Base-by-base conservation (phyloP, 2,888 invertebrate genomes). In the Scrobipalpa atriplicella region DNA sequence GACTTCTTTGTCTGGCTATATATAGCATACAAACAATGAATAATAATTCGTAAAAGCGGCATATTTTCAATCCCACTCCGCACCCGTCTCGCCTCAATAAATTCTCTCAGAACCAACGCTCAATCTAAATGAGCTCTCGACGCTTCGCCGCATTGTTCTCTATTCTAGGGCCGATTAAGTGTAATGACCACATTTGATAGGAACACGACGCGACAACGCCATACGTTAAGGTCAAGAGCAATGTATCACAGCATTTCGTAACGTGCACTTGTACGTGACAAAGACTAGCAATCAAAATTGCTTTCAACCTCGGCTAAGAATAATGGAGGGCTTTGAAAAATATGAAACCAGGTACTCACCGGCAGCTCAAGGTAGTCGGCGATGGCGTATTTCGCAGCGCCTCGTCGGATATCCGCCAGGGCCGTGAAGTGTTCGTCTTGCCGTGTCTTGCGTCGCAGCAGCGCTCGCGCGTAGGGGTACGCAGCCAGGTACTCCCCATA, bases 361-460 rank as follows among this genome's bases (percentile, higher is more conserved):
- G 95, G 95, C 84, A 95, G 84, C 82, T 95, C 94, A 71, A 95
- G 93, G 73, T 95, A 93, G 71, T 94, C 94, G 62, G 93, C 92
- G 65, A 95, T 93, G 67, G 94, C 94, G 82, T 95, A 92, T 78
- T 94, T 94, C 67, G 95, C 95, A 64, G 95, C 95, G 62, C 95
- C 95, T 75, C 94, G 93, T 68, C 95, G 91, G 75, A 95, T 93
- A 80, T 94, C 94, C 71, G 95, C 94, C 70, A 95, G 93, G 71
- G 95, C 95, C 73, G 94, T 91, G 80, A 95, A 95, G 78, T 95
- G 95, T 75, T 95, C 95, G 79, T 95, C 95, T 11, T 92, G 89
- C 16, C 94, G 93, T 71, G 91, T 87, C 79, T 95, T 94, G 69
- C 95, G 94, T 70, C 95, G 93, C 75, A 95, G 85, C 71, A 94